Base-by-base conservation (phyloP, 2,797 vertebrate species). In the Amniataba percoides region DNA sequence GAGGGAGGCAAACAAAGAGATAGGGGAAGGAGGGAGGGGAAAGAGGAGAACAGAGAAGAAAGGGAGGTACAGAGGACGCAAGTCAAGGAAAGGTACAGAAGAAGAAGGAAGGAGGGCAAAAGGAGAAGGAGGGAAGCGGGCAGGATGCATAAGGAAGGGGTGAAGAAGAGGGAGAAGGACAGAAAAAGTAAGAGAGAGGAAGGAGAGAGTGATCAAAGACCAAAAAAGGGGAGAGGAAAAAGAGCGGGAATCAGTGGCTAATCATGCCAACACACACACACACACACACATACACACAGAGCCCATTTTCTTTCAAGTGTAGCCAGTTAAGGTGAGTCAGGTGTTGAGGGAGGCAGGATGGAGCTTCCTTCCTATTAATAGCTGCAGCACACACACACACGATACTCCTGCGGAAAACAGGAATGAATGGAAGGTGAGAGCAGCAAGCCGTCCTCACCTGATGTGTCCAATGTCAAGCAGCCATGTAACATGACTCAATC, bases 361-460 rank as follows among this genome's bases (percentile, higher is more conserved):
- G 36, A 77, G 80, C 55, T 31, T 66, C 42, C 49, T 23, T 70
- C 39, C 82, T 88, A 88, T 84, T 87, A 89, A 89, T 89, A 88
- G 80, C 72, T 48, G 70, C 56, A 77, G 59, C 55, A 79, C 77
- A 87, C 85, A 84, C 85, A 84, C 78, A 64, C 80, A 75, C 80
- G 53, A 84, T 63, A 25, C 53, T 9, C 43, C 61, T 77, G 39
- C 48, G 65, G 70, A 57, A 62, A 2, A 31, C 61, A 73, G 49
- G 5, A 73, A 63, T 14, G 61, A 42, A 58, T 7, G 43, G 53
- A 59, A 83, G 71, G 34, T 42, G 78, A 77, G 23, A 73, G 57
- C 52, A 27, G 46, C 18, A 56, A 59, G 57, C 49, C 34, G 56
- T 68, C 80, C 36, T 71, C 57, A 76, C 64, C 64, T 58, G 74